Percentiles rank a stretch among this genome's conserved stretches.
Conservation (phyloP, 2,888 invertebrate genomes). For the Kuschelorhynchus macadamiae region DNA sequence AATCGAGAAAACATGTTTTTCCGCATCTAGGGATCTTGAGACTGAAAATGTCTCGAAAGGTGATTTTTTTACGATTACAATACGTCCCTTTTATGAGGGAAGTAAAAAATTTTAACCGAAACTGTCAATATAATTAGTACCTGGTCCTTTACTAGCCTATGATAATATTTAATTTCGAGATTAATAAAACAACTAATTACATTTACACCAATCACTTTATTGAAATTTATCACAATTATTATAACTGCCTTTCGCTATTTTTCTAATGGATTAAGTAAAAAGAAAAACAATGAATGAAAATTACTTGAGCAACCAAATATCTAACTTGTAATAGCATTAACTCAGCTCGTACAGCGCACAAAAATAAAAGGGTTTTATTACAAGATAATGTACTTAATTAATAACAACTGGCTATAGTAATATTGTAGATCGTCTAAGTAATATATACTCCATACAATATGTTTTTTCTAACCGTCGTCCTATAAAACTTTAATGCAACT, state of each 20-base stretch:
- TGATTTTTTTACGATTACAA: too few species aligned
- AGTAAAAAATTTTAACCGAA: too few species aligned
- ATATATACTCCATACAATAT: slow-evolving; percentile 16
- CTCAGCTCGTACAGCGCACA: slow-evolving; percentile 14
- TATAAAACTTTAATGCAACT: slow-evolving; percentile 26
- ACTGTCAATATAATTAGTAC: too few species aligned
- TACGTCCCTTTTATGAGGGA: too few species aligned
- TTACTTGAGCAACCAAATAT: slow-evolving; percentile 47
- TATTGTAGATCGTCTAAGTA: slow-evolving; percentile 25
- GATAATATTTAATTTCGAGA: too few species aligned
- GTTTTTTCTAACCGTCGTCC: slow-evolving; percentile 19
- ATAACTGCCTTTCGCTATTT: slow-evolving; percentile 49
- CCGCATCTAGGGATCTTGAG: too few species aligned
- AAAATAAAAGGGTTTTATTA: slow-evolving; percentile 34
- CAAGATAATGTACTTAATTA: slow-evolving; percentile 30
- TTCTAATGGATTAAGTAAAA: slow-evolving; percentile 42
- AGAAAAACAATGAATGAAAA: slow-evolving; percentile 35
- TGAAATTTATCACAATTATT: slow-evolving; percentile 52
- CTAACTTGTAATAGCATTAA: slow-evolving; percentile 40
- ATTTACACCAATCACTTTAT: slow-evolving; percentile 51
- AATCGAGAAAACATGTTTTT: too few species aligned
- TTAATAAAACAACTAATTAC: slow-evolving; percentile 16
- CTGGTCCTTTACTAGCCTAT: too few species aligned
- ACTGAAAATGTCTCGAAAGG: too few species aligned
- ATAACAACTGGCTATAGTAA: slow-evolving; percentile 23